A percentile compares a stretch with the other conserved stretches of the same genome.
Evolutionary conservation across 2,113 vertebrate genomes (phyloP).

Genomic region (Propithecus coquereli): DNA sequence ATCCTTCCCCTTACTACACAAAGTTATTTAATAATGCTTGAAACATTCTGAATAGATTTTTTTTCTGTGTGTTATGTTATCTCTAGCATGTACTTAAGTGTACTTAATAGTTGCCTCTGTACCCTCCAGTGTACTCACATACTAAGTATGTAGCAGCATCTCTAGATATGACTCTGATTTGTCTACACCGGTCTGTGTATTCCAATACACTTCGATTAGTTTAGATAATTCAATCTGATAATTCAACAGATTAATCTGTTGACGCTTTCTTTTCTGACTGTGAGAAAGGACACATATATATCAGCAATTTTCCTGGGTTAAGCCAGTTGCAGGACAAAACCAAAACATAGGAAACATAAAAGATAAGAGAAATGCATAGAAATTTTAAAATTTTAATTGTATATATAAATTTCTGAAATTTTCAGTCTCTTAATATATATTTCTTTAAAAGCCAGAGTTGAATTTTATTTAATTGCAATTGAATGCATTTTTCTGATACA

Average conservation of each 20-base stretch:
- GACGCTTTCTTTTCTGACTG: neutral
- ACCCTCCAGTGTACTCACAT: neutral
- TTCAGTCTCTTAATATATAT: neutral
- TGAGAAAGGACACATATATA: neutral
- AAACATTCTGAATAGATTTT: neutral
- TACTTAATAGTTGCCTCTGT: neutral
- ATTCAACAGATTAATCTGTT: neutral
- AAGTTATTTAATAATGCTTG: neutral
- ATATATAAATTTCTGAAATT: neutral
- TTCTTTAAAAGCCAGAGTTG: neutral
- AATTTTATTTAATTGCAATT: neutral
- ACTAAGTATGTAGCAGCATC: neutral
- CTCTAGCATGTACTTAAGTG: neutral
- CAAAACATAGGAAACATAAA: neutral
- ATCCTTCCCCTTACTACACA: neutral
- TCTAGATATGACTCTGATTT: neutral
- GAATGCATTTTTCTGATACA: neutral
- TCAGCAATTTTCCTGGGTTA: neutral
- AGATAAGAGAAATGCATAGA: neutral
- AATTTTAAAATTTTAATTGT: neutral
- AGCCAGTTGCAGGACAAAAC: neutral
- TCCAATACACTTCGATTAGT: neutral
- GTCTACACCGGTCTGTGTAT: neutral
- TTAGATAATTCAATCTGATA: neutral
- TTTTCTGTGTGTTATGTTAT: neutral